Evolutionary conservation across 2,888 invertebrate genomes (phyloP).

Genomic region (Eumacrocentrus americanus): DNA sequence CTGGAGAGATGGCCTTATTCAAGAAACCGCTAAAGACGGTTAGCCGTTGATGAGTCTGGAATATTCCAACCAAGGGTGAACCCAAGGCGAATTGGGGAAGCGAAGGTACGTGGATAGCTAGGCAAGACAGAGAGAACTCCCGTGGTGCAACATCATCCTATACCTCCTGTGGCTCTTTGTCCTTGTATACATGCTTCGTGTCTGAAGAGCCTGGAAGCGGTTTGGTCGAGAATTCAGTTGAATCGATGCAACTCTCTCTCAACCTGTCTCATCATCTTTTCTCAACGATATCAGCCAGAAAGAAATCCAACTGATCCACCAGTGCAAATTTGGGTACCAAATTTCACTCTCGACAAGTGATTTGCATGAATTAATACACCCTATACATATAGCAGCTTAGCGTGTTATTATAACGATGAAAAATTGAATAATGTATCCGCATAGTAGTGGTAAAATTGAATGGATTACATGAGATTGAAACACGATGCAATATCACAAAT

Average conservation of each 20-base stretch:
- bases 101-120: slow-evolving; percentile 8
- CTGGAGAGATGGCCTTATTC: slow-evolving; percentile 10
- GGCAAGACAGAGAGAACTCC: slow-evolving; percentile 31
- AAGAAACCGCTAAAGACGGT: slow-evolving; percentile 42
- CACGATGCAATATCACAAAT: no score
- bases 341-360: no score
- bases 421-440: no score
- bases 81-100: slow-evolving; percentile 23
- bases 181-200: slow-evolving; percentile 41
- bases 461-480: no score
- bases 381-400: no score
- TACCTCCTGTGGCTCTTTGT: slow-evolving; percentile 53
- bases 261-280: neutral
- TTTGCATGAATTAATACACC: no score
- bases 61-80: slow-evolving; percentile 37
- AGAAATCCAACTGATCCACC: no score
- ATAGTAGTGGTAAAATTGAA: no score
- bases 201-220: slow-evolving; percentile 23
- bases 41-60: slow-evolving; percentile 50
- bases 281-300: no score
- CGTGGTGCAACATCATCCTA: slow-evolving; percentile 40
- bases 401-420: no score
- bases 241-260: neutral
- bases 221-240: slow-evolving; percentile 13
- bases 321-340: no score